A percentile compares a stretch with the other conserved stretches of the same genome.
phyloP scores from a whole-genome alignment of 2,113 vertebrate species.

The Gila orcuttii region DNA sequence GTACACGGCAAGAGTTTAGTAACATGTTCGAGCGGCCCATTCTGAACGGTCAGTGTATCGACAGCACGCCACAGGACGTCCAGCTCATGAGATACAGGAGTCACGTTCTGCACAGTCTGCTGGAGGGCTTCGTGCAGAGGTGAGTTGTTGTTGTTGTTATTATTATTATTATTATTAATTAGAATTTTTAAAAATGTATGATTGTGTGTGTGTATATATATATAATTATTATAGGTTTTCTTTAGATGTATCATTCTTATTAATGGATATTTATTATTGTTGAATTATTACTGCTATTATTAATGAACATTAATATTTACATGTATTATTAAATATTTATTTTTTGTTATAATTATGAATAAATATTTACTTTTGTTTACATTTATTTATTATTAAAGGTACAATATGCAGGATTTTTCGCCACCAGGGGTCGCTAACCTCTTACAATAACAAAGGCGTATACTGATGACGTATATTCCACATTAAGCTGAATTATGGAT shows the following conservation, averaged over 20 bases:
- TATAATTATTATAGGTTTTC: background rate
- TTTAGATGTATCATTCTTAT: background rate
- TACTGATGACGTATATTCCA: too few relatives aligned
- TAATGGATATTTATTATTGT: background rate
- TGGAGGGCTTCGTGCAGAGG: slow-evolving; percentile 98
- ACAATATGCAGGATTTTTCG: too few relatives aligned
- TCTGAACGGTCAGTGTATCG: slow-evolving; percentile 95
- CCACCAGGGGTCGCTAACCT: too few relatives aligned
- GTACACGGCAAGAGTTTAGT: slow-evolving; percentile 97
- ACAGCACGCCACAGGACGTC: slow-evolving; percentile 96
- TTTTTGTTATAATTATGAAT: background rate
- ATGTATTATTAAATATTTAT: background rate
- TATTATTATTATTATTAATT: background rate
- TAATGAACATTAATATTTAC: too few relatives aligned
- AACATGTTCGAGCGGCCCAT: slow-evolving; percentile 99
- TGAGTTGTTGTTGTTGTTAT: slow-evolving; percentile 65
- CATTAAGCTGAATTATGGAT: too few relatives aligned
- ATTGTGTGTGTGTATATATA: too few relatives aligned
- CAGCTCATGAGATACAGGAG: slow-evolving; percentile 98
- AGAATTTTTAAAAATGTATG: background rate
- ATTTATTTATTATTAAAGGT: too few relatives aligned
- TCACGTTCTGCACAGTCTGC: slow-evolving; percentile 95
- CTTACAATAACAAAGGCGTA: too few relatives aligned
- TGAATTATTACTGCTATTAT: background rate
- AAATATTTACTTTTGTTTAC: background rate